Evolutionary conservation across 1,140 invertebrate species (phyloP).

Genomic region (Eubasilissa regina): DNA sequence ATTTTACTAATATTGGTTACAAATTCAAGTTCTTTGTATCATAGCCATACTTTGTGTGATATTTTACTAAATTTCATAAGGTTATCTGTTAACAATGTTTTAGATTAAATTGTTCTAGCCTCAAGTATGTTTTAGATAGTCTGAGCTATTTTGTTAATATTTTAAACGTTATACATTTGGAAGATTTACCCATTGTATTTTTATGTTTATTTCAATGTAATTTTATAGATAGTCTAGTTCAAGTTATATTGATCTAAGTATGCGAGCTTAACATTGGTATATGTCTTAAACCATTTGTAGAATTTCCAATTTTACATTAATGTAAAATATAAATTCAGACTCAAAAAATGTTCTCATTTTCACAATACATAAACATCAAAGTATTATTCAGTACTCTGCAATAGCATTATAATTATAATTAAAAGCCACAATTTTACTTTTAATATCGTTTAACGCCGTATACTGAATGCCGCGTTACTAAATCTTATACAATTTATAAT

Average conservation of each 20-base stretch:
- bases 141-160: constrained; percentile 26
- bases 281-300: not conserved
- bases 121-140: constrained; percentile 22
- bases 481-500: constrained; percentile 58
- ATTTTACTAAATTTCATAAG: constrained; percentile 46
- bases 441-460: constrained; percentile 37
- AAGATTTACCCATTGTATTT: not conserved
- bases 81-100: constrained; percentile 33
- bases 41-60: constrained; percentile 50
- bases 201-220: constrained; percentile 9
- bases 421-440: no score
- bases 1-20: constrained; percentile 33
- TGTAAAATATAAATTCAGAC: no score
- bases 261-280: constrained; percentile 55
- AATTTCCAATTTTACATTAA: no score
- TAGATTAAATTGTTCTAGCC: constrained; percentile 34
- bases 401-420: no score
- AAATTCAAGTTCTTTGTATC: constrained; percentile 32
- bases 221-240: constrained; percentile 32
- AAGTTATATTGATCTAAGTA: constrained; percentile 43
- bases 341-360: no score
- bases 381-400: not conserved
- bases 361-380: no score
- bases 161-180: constrained; percentile 2
- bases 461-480: constrained; percentile 55